phyloP scores from a whole-genome alignment of 2,888 invertebrate species.

The Cataglyphis rosenhaueri region DNA sequence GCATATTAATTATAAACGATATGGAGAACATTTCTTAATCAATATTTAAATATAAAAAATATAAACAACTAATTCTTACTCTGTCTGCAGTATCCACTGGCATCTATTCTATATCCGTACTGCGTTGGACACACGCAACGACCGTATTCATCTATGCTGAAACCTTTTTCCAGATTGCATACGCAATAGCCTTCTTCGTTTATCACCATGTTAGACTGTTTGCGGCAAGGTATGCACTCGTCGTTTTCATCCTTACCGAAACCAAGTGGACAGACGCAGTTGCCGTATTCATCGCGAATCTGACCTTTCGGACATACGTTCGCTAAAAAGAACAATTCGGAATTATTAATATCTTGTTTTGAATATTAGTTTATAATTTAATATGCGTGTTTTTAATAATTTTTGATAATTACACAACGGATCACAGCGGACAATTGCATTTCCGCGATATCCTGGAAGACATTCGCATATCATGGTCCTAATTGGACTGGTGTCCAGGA shows the following conservation, averaged over 20 bases:
- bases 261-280: constrained; percentile 92
- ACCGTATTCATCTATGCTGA: constrained; percentile 91
- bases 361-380: background rate
- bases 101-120: constrained; percentile 89
- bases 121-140: constrained; percentile 92
- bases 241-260: constrained; percentile 92
- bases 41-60: background rate
- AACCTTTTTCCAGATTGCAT: constrained; percentile 92
- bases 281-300: constrained; percentile 88
- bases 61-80: constrained; percentile 74
- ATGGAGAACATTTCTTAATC: background rate
- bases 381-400: background rate
- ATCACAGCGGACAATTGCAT: constrained; percentile 94
- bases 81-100: constrained; percentile 88
- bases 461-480: constrained; percentile 96
- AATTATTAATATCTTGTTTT: background rate
- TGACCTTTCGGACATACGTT: constrained; percentile 90
- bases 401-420: constrained; percentile 87
- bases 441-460: constrained; percentile 93
- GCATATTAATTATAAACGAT: background rate
- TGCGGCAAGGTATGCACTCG: constrained; percentile 91
- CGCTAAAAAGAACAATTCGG: constrained; percentile 84
- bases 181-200: constrained; percentile 93
- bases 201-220: constrained; percentile 90
- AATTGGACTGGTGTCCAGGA: constrained; percentile 93